Base-by-base conservation (phyloP, 2,113 vertebrate genomes). In the Neoarius graeffei region DNA sequence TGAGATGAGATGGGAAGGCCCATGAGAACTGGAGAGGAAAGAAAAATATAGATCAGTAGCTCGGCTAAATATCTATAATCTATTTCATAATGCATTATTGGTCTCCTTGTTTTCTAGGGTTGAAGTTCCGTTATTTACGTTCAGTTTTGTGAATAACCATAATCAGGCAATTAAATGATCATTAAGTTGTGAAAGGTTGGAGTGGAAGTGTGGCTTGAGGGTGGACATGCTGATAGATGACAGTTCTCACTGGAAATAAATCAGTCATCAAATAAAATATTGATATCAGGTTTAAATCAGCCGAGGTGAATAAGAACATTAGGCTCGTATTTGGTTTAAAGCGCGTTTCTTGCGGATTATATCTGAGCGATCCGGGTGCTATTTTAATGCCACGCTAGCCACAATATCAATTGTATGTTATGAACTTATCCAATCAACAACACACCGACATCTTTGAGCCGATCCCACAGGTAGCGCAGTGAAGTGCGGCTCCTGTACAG, bases 201-300 rank as follows among this genome's bases (percentile, higher is more conserved):
- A 86, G 84, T 69, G 54, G 84, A 83, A 90, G 86, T 86, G 80
- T 42, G 84, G 77, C 67, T 66, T 82, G 84, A 87, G 82, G 82
- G 88, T 52, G 85, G 89, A 85, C 85, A 90, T 85, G 76, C 73
- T 90, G 89, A 85, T 90, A 81, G 85, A 90, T 87, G 83, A 60
- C 81, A 69, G 7, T 48, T 54, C 82, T 60, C 74, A 60, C 56
- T 81, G 85, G 59, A 90, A 85, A 89, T 62, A 90, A 89, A 88
- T 88, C 88, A 86, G 69, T 83, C 52, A 59, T 89, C 83, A 67
- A 56, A 69, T 76, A 67, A 87, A 89, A 90, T 79, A 88, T 88
- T 81, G 59, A 90, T 88, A 90, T 80, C 59, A 77, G 48, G 84
- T 87, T 42, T 20, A 67, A 83, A 85, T 30, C 5, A 66, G 57